Conservation (phyloP, 2,888 invertebrate species). For the Phytoseiulus persimilis region DNA sequence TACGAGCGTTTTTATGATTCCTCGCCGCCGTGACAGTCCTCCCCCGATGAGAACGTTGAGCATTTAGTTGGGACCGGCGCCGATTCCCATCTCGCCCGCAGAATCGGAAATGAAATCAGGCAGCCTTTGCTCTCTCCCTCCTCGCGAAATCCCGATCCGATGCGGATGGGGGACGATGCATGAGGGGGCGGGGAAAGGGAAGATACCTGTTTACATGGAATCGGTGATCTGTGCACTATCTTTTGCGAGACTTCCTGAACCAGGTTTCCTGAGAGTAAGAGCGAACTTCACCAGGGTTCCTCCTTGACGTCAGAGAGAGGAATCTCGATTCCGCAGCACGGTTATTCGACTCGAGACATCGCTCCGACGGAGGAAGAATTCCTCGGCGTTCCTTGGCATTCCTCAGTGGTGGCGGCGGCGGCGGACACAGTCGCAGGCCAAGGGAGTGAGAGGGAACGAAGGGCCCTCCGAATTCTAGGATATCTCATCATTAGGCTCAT, state of each 20-base stretch:
- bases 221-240: too few relatives aligned
- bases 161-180: too few relatives aligned
- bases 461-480: not conserved
- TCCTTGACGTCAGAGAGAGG: not conserved
- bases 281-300: too few relatives aligned
- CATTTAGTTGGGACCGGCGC: not conserved
- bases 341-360: not conserved
- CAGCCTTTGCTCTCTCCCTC: too few relatives aligned
- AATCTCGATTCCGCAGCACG: not conserved
- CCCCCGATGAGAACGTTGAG: not conserved
- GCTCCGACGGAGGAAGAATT: not conserved
- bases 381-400: not conserved
- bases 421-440: not conserved
- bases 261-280: too few relatives aligned
- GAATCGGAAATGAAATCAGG: too few relatives aligned
- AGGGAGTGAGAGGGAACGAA: not conserved
- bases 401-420: not conserved
- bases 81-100: too few relatives aligned
- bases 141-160: too few relatives aligned
- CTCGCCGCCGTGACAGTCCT: not conserved
- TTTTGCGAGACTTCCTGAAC: too few relatives aligned
- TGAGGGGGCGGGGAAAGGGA: too few relatives aligned
- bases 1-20: not conserved
- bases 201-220: too few relatives aligned
- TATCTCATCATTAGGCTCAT: conserved; percentile 5